Conservation (phyloP, 1,140 invertebrate species). For the Melitaea cinxia region DNA sequence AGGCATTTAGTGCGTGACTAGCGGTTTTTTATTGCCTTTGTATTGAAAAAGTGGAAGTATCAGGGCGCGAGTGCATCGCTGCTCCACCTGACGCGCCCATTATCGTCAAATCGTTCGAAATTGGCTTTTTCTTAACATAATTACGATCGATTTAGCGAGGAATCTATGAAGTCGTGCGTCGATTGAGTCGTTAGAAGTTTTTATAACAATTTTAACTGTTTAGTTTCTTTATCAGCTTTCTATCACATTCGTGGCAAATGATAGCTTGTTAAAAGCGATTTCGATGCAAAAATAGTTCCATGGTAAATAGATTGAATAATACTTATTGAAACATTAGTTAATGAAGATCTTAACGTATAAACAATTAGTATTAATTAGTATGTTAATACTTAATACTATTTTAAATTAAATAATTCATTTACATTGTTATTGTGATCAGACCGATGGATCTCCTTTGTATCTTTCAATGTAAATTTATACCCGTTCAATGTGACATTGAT, state of each 20-base stretch:
- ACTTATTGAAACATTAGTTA: too few relatives aligned
- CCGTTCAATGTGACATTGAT: too few relatives aligned
- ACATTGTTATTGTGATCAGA: too few relatives aligned
- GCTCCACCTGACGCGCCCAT: conserved; percentile 61
- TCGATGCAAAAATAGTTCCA: background rate
- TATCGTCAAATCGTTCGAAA: conserved; percentile 53
- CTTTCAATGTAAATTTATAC: too few relatives aligned
- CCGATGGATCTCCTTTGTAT: too few relatives aligned
- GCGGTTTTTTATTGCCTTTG: conserved; percentile 77
- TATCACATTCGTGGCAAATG: background rate
- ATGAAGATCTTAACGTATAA: too few relatives aligned
- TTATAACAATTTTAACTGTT: background rate
- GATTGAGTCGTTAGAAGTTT: background rate
- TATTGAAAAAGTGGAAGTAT: conserved; percentile 73
- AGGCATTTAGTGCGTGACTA: conserved; percentile 78
- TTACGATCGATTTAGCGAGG: conserved; percentile 60
- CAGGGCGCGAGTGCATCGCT: conserved; percentile 48
- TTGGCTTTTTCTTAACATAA: conserved; percentile 53
- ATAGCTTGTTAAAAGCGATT: background rate
- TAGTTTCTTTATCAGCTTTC: background rate
- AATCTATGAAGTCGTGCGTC: conserved; percentile 15
- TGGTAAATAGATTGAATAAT: too few relatives aligned
- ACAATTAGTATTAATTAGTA: too few relatives aligned
- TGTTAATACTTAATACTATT: too few relatives aligned
- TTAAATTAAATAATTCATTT: too few relatives aligned